A percentile compares a stretch with the other conserved stretches of the same genome.
phyloP scores from a whole-genome alignment of 1,140 invertebrate genomes.

The Euglossa dilemma region DNA sequence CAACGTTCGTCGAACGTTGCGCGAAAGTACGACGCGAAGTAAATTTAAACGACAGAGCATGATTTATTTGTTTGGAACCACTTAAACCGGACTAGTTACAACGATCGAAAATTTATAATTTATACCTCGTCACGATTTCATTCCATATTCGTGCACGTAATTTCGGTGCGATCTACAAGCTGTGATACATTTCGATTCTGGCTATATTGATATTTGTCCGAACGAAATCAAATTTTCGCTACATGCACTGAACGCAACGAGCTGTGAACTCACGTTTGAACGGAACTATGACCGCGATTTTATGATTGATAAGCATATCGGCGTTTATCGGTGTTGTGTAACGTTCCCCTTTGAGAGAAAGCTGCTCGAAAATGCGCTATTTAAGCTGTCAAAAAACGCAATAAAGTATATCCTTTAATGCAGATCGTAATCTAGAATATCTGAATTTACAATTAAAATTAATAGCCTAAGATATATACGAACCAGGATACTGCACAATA shows the following conservation, averaged over 20 bases:
- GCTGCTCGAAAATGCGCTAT: not conserved
- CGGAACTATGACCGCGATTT: slow-evolving; percentile 15
- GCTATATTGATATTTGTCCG: slow-evolving; percentile 5
- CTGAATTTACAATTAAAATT: too few species aligned
- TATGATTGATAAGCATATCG: not conserved
- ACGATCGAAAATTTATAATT: not conserved
- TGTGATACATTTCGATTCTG: not conserved
- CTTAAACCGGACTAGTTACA: not conserved
- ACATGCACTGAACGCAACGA: not conserved
- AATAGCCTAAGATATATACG: too few species aligned
- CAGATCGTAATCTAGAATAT: not conserved
- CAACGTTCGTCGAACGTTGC: not conserved
- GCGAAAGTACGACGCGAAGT: too few species aligned
- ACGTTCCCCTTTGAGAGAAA: not conserved
- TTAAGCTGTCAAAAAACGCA: not conserved
- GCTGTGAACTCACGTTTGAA: not conserved
- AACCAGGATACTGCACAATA: too few species aligned
- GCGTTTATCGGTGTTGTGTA: not conserved
- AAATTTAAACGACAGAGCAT: not conserved
- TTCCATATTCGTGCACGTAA: not conserved
- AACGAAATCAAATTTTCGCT: slow-evolving; percentile 35
- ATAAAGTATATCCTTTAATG: not conserved
- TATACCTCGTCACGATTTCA: not conserved
- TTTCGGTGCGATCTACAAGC: not conserved
- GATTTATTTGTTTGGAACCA: not conserved